These are phyloP conservation scores for Trilocha varians DNA, from an alignment of 2,888 invertebrate species.

Conservation along the genomic window DNA sequence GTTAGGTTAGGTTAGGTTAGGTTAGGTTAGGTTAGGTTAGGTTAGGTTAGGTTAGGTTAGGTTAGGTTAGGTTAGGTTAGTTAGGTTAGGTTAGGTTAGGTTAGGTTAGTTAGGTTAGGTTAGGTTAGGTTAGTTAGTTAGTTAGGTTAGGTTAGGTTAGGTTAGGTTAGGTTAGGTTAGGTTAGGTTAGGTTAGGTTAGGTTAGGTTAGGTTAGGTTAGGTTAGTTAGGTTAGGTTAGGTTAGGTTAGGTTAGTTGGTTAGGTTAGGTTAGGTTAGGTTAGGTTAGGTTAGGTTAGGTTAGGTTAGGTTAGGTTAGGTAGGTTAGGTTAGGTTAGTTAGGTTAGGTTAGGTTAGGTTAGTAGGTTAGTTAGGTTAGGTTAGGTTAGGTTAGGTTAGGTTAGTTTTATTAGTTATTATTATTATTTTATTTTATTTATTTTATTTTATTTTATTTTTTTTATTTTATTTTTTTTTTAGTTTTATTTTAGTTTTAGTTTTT, in stretches of 20 bases:
- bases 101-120: constrained; percentile 11
- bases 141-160: constrained; percentile 10
- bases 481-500: constrained; percentile 3
- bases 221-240: constrained; percentile 9
- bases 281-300: constrained; percentile 13
- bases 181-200: constrained; percentile 9
- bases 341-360: too few species aligned
- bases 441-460: constrained; percentile 5
- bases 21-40: constrained; percentile 14
- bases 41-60: constrained; percentile 11
- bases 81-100: too few species aligned
- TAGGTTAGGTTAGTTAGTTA: too few species aligned
- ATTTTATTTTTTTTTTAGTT: constrained; percentile 4
- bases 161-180: constrained; percentile 10
- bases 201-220: constrained; percentile 12
- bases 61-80: constrained; percentile 12
- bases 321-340: constrained; percentile 6
- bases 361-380: too few species aligned
- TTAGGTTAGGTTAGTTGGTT: too few species aligned
- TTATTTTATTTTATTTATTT: constrained; percentile 6
- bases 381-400: constrained; percentile 13
- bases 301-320: too few species aligned
- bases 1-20: constrained; percentile 14
- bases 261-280: constrained; percentile 13
- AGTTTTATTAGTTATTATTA: too few species aligned